phyloP scores from a whole-genome alignment of 2,113 vertebrate genomes.

The Paracanthobrama guichenoti region DNA sequence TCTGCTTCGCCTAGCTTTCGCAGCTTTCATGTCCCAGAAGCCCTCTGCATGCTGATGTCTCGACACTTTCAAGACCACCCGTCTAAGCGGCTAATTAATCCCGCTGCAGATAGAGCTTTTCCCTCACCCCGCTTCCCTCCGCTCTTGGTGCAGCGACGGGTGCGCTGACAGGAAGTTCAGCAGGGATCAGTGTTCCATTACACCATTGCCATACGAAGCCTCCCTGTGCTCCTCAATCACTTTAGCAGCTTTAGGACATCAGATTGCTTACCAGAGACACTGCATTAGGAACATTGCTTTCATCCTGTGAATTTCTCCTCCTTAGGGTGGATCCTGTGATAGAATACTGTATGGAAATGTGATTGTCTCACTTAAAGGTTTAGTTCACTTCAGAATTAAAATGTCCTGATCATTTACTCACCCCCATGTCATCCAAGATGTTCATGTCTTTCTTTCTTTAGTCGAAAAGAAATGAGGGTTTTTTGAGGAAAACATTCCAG shows the following conservation, averaged over 20 bases:
- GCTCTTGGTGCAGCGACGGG: background rate
- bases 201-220: constrained; percentile 1
- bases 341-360: background rate
- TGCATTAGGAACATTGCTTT: background rate
- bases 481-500: too few species aligned
- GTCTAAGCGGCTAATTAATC: constrained; percentile 52
- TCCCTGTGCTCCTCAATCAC: constrained; percentile 27
- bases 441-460: too few species aligned
- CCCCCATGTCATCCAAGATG: too few species aligned
- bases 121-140: background rate
- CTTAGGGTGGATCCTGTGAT: background rate
- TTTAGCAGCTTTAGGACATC: constrained; percentile 16
- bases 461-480: too few species aligned
- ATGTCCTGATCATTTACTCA: too few species aligned
- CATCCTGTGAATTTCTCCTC: background rate
- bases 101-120: constrained; percentile 41
- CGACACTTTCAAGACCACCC: constrained; percentile 45
- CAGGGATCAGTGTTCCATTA: constrained; percentile 17
- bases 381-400: too few species aligned
- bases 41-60: constrained; percentile 28
- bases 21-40: constrained; percentile 22
- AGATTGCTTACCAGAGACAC: background rate
- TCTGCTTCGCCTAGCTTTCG: background rate
- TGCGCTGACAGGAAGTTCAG: constrained; percentile 32
- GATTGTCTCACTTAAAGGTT: background rate